Base-by-base conservation (phyloP, 2,888 invertebrate genomes). In the Dynastes grantii region DNA sequence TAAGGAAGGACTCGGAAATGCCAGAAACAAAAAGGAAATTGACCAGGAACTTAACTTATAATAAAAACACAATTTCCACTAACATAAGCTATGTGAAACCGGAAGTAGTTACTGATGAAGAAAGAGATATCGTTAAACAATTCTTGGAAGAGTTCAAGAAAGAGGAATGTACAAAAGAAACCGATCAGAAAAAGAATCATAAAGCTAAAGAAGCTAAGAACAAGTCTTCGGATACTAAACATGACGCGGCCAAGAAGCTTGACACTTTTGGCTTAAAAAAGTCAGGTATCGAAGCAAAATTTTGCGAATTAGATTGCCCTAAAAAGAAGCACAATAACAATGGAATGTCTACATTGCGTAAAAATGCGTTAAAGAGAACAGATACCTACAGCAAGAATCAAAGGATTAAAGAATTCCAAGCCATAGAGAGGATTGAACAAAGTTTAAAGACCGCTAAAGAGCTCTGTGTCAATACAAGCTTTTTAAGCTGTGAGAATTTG, bases 371-470 rank as follows among this genome's bases (percentile, higher is more conserved):
- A 9, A 77, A 73, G 9, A 71, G 79, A 40, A 55, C 77, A 1
- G 79, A 80, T 27, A 81, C 81, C 9, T 81, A 81, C 77, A 81
- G 68, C 37, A 81, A 80, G 65, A 77, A 77, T 22, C 58, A 79
- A 1, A 71, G 73, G 13, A 58, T 78, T 1, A 61, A 68, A 6
- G 76, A 78, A 37, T 78, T 79, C n/a, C 71, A 73, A 40, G 75
- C 67, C 16, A 58, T 77, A 9, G 67, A 77, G 67, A 77, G 11
- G 27, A 73, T 77, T 8, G 79, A 85, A 77, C 75, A 84, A 8
- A 84, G 84, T 80, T 58, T 84, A 51, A 83, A 84, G 71, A 83
- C 81, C 11, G 82, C 85, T 0, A 80, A 84, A 53, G 80, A 83
- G 67, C 83, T 85, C 78, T 70, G 85, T 6, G 82, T 84, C 11